Evolutionary conservation across 2,113 vertebrate species (phyloP).

Genomic region (Psilopsiagon aurifrons): DNA sequence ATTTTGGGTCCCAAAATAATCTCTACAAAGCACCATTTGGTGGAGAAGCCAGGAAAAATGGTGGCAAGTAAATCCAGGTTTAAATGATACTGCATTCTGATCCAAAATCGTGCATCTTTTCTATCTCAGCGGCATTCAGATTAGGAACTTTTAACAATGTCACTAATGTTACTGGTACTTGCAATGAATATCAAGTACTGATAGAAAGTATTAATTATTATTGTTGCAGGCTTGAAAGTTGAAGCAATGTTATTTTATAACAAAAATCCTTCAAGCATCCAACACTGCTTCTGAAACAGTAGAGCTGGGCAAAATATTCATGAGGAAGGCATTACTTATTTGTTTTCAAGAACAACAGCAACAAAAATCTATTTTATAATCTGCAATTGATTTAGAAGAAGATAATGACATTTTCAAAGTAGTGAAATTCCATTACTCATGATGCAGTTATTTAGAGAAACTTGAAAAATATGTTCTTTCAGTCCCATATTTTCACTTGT

Average conservation of each 20-base stretch:
- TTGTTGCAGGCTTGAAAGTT: slow-evolving; percentile 28
- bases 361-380: neutral
- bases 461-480: neutral
- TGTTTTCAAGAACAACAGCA: neutral
- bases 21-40: slow-evolving; percentile 43
- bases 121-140: slow-evolving; percentile 28
- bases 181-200: slow-evolving; percentile 36
- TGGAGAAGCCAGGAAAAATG: slow-evolving; percentile 55
- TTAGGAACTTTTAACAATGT: slow-evolving; percentile 58
- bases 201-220: slow-evolving; percentile 58
- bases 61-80: slow-evolving; percentile 59
- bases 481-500: neutral
- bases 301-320: slow-evolving; percentile 3
- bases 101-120: slow-evolving; percentile 41
- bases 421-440: neutral
- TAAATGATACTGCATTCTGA: slow-evolving; percentile 23
- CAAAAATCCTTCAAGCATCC: slow-evolving; percentile 3
- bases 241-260: slow-evolving; percentile 34
- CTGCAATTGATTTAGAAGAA: neutral
- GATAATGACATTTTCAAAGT: slow-evolving; percentile 11
- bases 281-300: slow-evolving; percentile 10
- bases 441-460: neutral
- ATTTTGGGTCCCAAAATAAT: slow-evolving; percentile 59
- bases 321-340: slow-evolving; percentile 2
- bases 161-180: slow-evolving; percentile 30